Conservation (phyloP, 1,140 invertebrate genomes). For the Caenorhabditis brenneri region DNA sequence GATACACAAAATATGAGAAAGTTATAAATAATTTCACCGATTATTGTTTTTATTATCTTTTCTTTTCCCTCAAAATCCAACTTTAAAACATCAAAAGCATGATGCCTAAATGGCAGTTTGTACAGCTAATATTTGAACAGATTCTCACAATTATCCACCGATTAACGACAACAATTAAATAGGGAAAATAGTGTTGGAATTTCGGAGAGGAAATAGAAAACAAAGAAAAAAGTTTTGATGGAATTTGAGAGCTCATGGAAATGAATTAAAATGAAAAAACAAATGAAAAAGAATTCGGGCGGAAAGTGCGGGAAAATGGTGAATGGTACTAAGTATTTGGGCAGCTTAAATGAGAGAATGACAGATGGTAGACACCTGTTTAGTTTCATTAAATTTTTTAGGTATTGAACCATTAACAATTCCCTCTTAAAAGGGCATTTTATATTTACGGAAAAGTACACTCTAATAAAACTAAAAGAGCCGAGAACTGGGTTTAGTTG, state of each 20-base stretch:
- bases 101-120: background rate
- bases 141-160: constrained; percentile 16
- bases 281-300: no score
- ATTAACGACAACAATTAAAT: constrained; percentile 15
- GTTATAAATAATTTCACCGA: background rate
- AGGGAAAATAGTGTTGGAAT: background rate
- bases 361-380: background rate
- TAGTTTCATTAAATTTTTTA: no score
- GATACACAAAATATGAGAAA: no score
- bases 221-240: constrained; percentile 19
- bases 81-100: constrained; percentile 27
- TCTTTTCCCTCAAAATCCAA: background rate
- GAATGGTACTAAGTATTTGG: constrained; percentile 31
- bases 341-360: background rate
- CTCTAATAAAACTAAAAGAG: no score
- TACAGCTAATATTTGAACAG: constrained; percentile 27
- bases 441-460: no score
- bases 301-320: background rate
- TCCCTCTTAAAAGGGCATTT: no score
- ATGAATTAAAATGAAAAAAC: no score
- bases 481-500: no score
- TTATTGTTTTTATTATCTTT: background rate
- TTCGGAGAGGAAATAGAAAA: background rate
- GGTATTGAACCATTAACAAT: no score
- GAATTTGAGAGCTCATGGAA: background rate